phyloP scores from a whole-genome alignment of 2,888 invertebrate species.

The Hermaeophaga mercurialis region DNA sequence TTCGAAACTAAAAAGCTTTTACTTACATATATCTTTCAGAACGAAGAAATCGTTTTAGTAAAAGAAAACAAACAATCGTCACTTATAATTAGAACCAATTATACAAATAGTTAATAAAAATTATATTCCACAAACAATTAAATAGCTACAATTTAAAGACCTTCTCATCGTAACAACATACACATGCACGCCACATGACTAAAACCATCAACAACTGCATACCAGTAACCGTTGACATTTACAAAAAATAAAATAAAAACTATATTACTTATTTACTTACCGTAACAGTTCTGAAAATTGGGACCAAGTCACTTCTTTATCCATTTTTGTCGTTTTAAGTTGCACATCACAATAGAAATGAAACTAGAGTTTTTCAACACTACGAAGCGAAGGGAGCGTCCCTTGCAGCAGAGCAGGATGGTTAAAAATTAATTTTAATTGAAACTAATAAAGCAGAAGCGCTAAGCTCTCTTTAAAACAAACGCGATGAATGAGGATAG shows the following conservation, averaged over 20 bases:
- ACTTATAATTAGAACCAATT: no score
- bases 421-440: slow-evolving; percentile 57
- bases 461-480: slow-evolving; percentile 32
- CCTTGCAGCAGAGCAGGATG: slow-evolving; percentile 54
- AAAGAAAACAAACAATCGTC: no score
- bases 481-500: slow-evolving; percentile 34
- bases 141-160: slow-evolving; percentile 24
- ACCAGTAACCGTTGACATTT: slow-evolving; percentile 7
- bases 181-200: slow-evolving; percentile 42
- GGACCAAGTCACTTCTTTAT: slow-evolving; percentile 42
- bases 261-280: slow-evolving; percentile 39
- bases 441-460: slow-evolving; percentile 48
- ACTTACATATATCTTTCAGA: no score
- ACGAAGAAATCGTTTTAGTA: no score
- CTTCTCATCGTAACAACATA: slow-evolving; percentile 15
- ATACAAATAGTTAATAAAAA: no score
- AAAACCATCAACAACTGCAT: slow-evolving; percentile 19
- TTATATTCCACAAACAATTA: slow-evolving; percentile 6
- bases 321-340: slow-evolving; percentile 33
- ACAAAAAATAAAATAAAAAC: slow-evolving; percentile 5
- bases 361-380: slow-evolving; percentile 27
- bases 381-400: slow-evolving; percentile 37
- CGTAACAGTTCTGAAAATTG: slow-evolving; percentile 50
- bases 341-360: slow-evolving; percentile 26
- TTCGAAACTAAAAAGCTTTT: no score